Evolutionary conservation across 92 coral and sea anemone genomes (phyloP), one percentile per base, ranked within the genome.

Genomic region (Epizoanthus stellaris): DNA sequence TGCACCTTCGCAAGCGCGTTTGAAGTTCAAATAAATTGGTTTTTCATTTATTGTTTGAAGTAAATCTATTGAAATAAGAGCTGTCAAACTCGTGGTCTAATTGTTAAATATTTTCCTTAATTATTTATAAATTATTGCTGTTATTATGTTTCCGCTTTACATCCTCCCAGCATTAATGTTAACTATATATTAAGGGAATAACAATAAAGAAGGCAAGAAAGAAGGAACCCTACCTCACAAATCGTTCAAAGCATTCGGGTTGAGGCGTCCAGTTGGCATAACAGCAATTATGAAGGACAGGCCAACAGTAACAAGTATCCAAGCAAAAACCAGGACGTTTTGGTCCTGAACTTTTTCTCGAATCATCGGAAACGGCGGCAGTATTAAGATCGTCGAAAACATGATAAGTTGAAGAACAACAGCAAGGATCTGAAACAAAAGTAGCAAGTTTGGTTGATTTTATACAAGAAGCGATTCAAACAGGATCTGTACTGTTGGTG

Each of bases 181-280:
- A 30, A 30, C 36, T 30, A 30, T 30, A 0, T 30, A 13, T n/a
- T n/a, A n/a, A n/a, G 12, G 36, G 47, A 6, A 12, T 3, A 30
- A 30, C 2, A 30, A 30, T 2, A 30, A 30, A 30, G 36, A 30
- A 30, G n/a, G n/a, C n/a, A n/a, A 0, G 36, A 30, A 30, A 30
- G 36, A 1, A 4, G 3, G 13, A 14, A n/a, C 23, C 36, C 81
- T 82, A 85, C 97, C 97, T 93, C 10, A 83, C 91, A 85, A 93
- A 79, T 6, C 64, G 80, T 76, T 89, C 75, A 85, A 87, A 79
- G 85, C 85, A 81, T 90, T 88, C 17, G 91, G 91, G 49, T 93
- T 70, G 20, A 58, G 75, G 13, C 66, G 57, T 16, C 94, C 97
- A 25, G 94, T 91, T 4, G 93, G 97, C 61, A 91, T 57, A 23